phyloP scores from a whole-genome alignment of 2,113 vertebrate genomes.

The Neomonachus schauinslandi region DNA sequence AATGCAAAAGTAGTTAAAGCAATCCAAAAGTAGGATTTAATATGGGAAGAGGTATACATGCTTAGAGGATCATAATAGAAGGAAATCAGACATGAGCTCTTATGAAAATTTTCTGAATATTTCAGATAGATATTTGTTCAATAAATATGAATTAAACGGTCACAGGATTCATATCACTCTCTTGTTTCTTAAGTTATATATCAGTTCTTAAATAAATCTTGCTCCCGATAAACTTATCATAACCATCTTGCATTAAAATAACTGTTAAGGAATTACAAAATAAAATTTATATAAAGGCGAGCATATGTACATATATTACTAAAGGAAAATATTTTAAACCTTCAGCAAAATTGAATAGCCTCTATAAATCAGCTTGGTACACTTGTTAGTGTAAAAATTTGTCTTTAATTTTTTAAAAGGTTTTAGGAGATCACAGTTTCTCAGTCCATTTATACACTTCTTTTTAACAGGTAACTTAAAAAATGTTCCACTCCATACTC shows the following conservation, averaged over 20 bases:
- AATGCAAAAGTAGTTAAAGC: neutral
- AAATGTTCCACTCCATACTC: conserved; percentile 64
- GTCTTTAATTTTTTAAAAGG: conserved; percentile 36
- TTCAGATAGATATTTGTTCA: neutral
- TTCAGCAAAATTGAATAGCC: neutral
- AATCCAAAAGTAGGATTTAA: conserved; percentile 29
- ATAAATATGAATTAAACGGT: neutral
- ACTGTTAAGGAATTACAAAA: neutral
- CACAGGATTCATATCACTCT: neutral
- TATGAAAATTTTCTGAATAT: neutral
- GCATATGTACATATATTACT: neutral
- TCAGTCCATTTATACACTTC: neutral
- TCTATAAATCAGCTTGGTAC: neutral
- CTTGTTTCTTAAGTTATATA: neutral
- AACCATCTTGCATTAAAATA: conserved; percentile 4
- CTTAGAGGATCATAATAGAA: neutral
- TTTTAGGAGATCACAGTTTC: conserved; percentile 45
- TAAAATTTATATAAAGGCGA: neutral
- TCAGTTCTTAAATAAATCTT: neutral
- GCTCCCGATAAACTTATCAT: neutral
- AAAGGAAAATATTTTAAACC: conserved; percentile 27
- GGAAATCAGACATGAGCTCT: neutral
- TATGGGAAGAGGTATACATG: neutral
- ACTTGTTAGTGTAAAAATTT: conserved; percentile 62
- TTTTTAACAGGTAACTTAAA: conserved; percentile 34